Percentiles rank a stretch among this genome's conserved stretches.
Conservation (phyloP, 1,140 invertebrate genomes). For the Thaumatotibia leucotreta region DNA sequence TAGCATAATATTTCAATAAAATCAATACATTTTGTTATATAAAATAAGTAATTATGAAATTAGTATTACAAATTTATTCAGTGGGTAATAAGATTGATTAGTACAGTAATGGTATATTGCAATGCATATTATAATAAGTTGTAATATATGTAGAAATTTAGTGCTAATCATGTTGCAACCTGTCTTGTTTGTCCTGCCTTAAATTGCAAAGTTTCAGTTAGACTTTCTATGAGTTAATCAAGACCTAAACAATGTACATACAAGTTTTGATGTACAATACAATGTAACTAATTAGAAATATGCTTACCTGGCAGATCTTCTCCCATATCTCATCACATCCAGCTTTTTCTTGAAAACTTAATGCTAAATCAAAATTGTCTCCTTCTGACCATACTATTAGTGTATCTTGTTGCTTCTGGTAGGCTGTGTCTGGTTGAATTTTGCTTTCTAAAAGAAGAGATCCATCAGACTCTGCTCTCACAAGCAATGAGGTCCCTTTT, state of each 20-base stretch:
- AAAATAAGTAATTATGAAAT: background rate
- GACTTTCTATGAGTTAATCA: background rate
- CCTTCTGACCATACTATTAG: constrained; percentile 99
- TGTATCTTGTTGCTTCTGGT: constrained; percentile 99
- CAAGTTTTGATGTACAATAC: too few species aligned
- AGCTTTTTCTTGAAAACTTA: constrained; percentile 99
- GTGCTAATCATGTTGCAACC: background rate
- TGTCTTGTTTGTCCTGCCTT: background rate
- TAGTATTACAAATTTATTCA: background rate
- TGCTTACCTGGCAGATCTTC: constrained; percentile 97
- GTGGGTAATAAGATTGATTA: background rate
- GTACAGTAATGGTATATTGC: constrained; percentile 7
- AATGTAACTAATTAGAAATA: constrained; percentile 70
- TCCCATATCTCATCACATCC: constrained; percentile 99
- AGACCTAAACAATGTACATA: background rate
- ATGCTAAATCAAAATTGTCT: constrained; percentile 98
- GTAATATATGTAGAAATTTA: too few species aligned
- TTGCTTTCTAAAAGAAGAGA: constrained; percentile 96
- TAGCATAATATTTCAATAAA: background rate
- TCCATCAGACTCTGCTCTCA: constrained; percentile 96
- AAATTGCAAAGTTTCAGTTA: background rate
- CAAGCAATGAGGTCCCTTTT: constrained; percentile 95
- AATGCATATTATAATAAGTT: background rate
- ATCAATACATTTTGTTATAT: background rate
- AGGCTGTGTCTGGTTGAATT: constrained; percentile 97